A percentile compares a stretch with the other conserved stretches of the same genome.
phyloP scores from a whole-genome alignment of 1,140 invertebrate species.

The Stratiolaelaps scimitus region DNA sequence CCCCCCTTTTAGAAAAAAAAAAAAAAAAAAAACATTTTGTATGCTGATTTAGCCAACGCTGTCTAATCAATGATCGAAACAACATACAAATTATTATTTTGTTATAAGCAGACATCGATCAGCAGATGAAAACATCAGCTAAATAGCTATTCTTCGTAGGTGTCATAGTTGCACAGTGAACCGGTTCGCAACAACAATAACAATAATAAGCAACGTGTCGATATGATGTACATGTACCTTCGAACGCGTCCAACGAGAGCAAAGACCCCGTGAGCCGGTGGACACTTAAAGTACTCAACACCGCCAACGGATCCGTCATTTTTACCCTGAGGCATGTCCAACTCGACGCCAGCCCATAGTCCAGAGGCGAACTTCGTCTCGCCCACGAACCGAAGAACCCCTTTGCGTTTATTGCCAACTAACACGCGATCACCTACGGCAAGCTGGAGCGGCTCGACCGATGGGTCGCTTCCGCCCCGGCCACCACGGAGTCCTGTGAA shows the following conservation, averaged over 20 bases:
- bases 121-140: too few relatives aligned
- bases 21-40: too few relatives aligned
- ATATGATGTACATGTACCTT: conserved; percentile 42
- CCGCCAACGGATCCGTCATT: conserved; percentile 44
- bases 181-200: too few relatives aligned
- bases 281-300: conserved; percentile 44
- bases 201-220: too few relatives aligned
- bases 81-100: too few relatives aligned
- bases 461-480: conserved; percentile 1
- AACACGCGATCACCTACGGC: conserved; percentile 45
- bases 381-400: conserved; percentile 47
- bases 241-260: conserved; percentile 42
- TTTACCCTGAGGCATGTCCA: conserved; percentile 44
- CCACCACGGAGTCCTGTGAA: background rate
- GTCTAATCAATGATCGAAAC: too few relatives aligned
- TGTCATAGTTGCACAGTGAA: too few relatives aligned
- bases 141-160: too few relatives aligned
- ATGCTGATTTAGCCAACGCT: too few relatives aligned
- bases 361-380: conserved; percentile 45
- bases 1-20: too few relatives aligned
- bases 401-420: conserved; percentile 45
- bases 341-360: conserved; percentile 45
- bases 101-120: too few relatives aligned
- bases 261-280: conserved; percentile 44
- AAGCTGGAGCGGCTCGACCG: conserved; percentile 32